phyloP scores from a whole-genome alignment of 92 coral and sea anemone genomes.

The Epizoanthus stellaris region DNA sequence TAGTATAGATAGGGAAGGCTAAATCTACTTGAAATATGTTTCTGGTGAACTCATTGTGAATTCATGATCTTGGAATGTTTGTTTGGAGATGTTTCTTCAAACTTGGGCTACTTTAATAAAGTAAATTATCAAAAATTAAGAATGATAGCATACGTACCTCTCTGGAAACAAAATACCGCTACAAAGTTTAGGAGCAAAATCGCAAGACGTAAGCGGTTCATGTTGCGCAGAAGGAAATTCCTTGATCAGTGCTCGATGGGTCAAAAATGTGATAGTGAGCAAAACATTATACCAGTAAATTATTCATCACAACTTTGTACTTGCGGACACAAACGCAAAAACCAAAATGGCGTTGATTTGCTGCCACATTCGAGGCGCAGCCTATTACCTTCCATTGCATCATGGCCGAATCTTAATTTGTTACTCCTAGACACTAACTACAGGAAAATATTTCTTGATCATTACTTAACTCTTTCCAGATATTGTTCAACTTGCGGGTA shows the following conservation, averaged over 20 bases:
- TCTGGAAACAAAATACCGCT: conserved; percentile 16
- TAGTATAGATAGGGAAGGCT: background rate
- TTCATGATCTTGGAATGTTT: background rate
- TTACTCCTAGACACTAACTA: no score
- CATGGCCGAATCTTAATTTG: no score
- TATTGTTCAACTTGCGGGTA: no score
- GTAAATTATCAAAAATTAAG: background rate
- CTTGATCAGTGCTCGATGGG: background rate
- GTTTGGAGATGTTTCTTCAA: background rate
- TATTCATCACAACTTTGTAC: background rate
- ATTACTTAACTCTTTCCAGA: no score
- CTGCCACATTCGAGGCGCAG: background rate
- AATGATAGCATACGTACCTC: background rate
- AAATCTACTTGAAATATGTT: background rate
- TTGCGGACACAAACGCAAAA: background rate
- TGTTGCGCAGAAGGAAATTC: background rate
- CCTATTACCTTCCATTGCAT: no score
- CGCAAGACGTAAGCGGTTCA: background rate
- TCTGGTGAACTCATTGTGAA: conserved; percentile 11
- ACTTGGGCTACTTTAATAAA: background rate
- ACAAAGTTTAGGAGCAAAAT: background rate
- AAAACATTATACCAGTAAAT: background rate
- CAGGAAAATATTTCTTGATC: no score
- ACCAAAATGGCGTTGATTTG: background rate
- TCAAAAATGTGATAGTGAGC: background rate